A percentile compares a stretch with the other conserved stretches of the same genome.
Conservation (phyloP, 2,797 vertebrate species). For the Ficedula albicollis region DNA sequence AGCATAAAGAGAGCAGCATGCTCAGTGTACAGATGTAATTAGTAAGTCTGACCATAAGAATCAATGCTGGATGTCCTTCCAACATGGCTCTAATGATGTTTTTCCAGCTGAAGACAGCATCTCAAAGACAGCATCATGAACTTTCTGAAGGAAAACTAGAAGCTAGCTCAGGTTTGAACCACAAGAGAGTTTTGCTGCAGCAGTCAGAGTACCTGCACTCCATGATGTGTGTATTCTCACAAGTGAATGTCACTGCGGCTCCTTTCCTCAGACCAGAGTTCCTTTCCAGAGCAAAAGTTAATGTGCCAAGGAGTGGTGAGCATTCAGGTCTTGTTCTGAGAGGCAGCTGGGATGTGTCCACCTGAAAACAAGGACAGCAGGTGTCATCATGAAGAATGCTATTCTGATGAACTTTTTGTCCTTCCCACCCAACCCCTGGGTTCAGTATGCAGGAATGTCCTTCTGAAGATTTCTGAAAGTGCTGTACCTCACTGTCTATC, state of each 20-base stretch:
- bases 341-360: neutral
- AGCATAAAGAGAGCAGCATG: neutral
- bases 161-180: neutral
- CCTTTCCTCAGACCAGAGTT: neutral
- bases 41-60: neutral
- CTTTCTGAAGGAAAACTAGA: neutral
- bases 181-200: rapidly evolving
- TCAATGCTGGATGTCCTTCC: neutral
- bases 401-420: neutral
- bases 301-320: neutral
- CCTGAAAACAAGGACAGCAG: neutral
- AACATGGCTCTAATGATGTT: neutral
- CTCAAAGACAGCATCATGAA: neutral
- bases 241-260: neutral
- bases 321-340: neutral
- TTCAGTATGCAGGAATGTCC: neutral
- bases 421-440: neutral
- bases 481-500: neutral
- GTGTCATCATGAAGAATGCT: neutral
- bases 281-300: neutral
- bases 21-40: neutral
- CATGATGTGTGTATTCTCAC: neutral
- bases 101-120: neutral
- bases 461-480: neutral
- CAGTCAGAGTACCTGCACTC: neutral